A percentile compares a stretch with the other conserved stretches of the same genome.
phyloP scores from a whole-genome alignment of 92 coral and sea anemone genomes.

The Meandrina meandrites region DNA sequence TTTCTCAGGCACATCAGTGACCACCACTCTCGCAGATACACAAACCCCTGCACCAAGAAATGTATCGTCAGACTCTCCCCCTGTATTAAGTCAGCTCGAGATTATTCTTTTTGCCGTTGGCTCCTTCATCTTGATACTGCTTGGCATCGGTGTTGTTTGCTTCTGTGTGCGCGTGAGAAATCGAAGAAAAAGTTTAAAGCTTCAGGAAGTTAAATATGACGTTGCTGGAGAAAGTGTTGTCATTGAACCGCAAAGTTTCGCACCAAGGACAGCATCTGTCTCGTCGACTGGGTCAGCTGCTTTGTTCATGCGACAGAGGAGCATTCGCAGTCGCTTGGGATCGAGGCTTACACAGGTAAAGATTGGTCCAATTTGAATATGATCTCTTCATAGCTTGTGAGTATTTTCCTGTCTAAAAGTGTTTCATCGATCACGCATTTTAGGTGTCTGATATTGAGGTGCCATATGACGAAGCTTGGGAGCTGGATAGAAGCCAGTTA shows the following conservation, averaged over 20 bases:
- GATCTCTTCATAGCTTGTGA: too few species aligned
- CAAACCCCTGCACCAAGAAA: neutral
- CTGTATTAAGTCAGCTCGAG: neutral
- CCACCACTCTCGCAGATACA: neutral
- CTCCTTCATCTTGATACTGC: neutral
- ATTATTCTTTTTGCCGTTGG: neutral
- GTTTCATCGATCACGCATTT: neutral
- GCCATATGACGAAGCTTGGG: constrained; percentile 88
- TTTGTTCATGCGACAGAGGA: constrained; percentile 60
- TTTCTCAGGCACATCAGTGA: constrained; percentile 11
- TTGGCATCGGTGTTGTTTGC: neutral
- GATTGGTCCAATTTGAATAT: neutral
- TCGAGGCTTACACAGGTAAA: constrained; percentile 64
- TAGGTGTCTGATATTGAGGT: constrained; percentile 80
- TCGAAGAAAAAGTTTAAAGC: neutral
- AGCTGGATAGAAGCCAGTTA: constrained; percentile 72
- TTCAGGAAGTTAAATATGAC: constrained; percentile 43
- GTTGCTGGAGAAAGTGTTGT: constrained; percentile 10
- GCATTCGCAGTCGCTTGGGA: constrained; percentile 68
- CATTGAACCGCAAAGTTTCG: constrained; percentile 21
- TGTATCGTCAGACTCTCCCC: neutral
- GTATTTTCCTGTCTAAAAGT: too few species aligned
- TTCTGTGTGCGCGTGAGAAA: constrained; percentile 20
- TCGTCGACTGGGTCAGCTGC: constrained; percentile 72
- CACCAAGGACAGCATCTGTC: constrained; percentile 55